Percentiles rank a stretch among this genome's conserved stretches.
These are phyloP conservation scores for Ophion ellenae DNA, from an alignment of 2,888 invertebrate genomes.

Conservation along the genomic window DNA sequence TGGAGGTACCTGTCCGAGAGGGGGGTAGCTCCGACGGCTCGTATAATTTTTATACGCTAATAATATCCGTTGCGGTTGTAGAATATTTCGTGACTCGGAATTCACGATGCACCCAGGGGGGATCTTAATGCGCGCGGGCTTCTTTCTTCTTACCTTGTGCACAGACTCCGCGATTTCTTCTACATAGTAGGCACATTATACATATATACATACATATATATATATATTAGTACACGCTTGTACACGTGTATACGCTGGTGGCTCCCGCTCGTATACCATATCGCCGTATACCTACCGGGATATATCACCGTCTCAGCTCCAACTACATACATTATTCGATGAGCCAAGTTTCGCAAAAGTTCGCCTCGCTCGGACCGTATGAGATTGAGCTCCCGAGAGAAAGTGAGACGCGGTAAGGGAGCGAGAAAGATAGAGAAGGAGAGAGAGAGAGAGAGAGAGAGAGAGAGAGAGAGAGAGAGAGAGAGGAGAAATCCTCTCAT, in stretches of 20 bases:
- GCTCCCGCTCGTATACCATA: too few relatives aligned
- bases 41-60: constrained; percentile 52
- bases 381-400: constrained; percentile 1
- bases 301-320: constrained; percentile 6
- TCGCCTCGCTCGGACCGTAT: background rate
- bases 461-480: constrained; percentile 20
- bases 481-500: constrained; percentile 52
- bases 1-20: background rate
- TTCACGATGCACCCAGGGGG: constrained; percentile 60
- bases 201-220: constrained; percentile 1
- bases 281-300: background rate
- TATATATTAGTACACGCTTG: background rate
- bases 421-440: background rate
- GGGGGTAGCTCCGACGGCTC: constrained; percentile 22
- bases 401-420: background rate
- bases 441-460: background rate
- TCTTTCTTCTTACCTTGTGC: constrained; percentile 26
- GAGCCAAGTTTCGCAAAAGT: constrained; percentile 31
- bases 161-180: constrained; percentile 33
- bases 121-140: constrained; percentile 45
- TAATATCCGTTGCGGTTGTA: constrained; percentile 57
- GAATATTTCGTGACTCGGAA: constrained; percentile 62
- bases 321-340: constrained; percentile 16
- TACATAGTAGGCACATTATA: constrained; percentile 8
- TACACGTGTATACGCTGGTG: too few relatives aligned